phyloP scores from a whole-genome alignment of 2,888 invertebrate genomes.

The Tenthredo scrophulariae region DNA sequence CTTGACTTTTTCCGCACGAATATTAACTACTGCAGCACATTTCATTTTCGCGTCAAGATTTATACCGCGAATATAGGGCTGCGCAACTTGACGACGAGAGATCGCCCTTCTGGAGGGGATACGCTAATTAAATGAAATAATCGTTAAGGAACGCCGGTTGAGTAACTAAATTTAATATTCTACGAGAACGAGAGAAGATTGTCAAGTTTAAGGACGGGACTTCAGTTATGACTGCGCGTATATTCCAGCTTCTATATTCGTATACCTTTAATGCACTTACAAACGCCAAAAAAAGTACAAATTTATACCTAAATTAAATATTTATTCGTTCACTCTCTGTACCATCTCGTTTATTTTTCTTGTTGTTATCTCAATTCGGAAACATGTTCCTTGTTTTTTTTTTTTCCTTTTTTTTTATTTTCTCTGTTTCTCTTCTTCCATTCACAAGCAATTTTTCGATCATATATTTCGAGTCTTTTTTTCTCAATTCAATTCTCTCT shows the following conservation, averaged over 20 bases:
- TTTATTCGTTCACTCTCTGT: background rate
- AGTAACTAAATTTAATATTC: conserved; percentile 40
- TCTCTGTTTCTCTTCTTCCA: background rate
- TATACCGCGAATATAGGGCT: background rate
- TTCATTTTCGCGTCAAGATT: background rate
- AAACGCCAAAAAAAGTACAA: background rate
- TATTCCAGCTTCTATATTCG: background rate
- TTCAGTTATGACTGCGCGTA: background rate
- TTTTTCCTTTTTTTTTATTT: too few species aligned
- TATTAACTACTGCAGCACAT: background rate
- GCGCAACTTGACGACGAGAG: background rate
- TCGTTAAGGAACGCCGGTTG: conserved; percentile 23
- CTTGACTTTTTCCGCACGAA: too few species aligned
- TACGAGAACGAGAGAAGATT: conserved; percentile 15
- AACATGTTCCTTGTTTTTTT: background rate
- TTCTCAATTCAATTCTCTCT: too few species aligned
- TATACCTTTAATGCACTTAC: background rate
- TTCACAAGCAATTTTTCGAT: background rate
- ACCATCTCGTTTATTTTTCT: background rate
- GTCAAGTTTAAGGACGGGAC: conserved; percentile 29
- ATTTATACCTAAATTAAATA: background rate
- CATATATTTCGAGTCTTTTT: background rate
- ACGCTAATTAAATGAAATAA: conserved; percentile 43
- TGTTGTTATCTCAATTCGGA: background rate
- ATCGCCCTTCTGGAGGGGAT: background rate